Evolutionary conservation across 2,888 invertebrate species (phyloP).

Genomic region (Torymus tubicola): DNA sequence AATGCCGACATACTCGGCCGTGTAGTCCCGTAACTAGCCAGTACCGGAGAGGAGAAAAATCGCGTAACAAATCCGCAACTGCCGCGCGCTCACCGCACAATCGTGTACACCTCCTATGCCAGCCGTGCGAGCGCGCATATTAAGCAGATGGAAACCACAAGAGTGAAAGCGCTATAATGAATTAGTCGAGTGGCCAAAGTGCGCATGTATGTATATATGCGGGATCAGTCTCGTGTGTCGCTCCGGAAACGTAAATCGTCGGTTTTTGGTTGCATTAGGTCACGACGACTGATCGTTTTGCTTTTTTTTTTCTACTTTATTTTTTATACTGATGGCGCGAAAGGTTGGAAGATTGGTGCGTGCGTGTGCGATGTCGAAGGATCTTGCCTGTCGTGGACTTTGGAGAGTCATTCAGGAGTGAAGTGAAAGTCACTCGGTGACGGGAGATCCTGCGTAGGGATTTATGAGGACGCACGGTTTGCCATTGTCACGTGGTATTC

Average conservation of each 20-base stretch:
- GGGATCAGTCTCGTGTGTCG: not conserved
- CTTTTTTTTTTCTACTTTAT: not conserved
- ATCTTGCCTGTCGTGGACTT: no score
- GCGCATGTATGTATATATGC: no score
- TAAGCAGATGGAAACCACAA: slow-evolving; percentile 6
- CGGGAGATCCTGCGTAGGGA: no score
- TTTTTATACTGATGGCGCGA: no score
- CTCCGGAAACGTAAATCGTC: slow-evolving; percentile 36
- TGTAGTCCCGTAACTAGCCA: no score
- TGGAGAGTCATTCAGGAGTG: slow-evolving; percentile 7
- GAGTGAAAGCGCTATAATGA: slow-evolving; percentile 37
- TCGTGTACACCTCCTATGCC: not conserved
- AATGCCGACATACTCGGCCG: no score
- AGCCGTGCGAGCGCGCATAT: not conserved
- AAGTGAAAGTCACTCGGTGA: slow-evolving; percentile 34
- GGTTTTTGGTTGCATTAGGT: slow-evolving; percentile 37
- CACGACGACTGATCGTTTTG: slow-evolving; percentile 7
- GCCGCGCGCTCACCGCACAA: no score
- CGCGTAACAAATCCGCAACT: no score
- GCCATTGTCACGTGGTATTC: not conserved
- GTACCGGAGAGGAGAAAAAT: no score
- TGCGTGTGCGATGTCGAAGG: no score
- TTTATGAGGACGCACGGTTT: not conserved
- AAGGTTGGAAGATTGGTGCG: no score
- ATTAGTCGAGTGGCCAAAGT: slow-evolving; percentile 27